phyloP scores from a whole-genome alignment of 2,797 vertebrate genomes.

The Pangasius larnaudii region DNA sequence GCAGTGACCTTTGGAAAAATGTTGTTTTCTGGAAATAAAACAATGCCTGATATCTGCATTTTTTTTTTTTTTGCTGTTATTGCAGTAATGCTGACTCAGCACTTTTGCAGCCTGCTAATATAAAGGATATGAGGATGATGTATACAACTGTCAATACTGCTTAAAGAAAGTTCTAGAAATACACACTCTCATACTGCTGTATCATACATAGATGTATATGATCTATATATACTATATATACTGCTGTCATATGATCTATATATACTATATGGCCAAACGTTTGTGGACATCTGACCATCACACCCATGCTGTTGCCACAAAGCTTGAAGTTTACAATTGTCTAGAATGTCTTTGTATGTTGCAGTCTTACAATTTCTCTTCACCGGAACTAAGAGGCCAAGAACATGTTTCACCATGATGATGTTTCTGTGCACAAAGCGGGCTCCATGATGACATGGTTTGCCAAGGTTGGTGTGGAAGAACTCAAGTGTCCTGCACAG shows the following conservation, averaged over 20 bases:
- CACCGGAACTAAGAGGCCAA: not conserved
- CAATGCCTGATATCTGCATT: not conserved
- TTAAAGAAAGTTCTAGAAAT: not conserved
- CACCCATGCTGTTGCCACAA: not conserved
- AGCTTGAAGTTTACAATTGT: not conserved
- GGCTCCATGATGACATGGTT: not conserved
- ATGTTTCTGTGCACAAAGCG: not conserved
- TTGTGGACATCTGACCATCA: not conserved
- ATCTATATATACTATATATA: not conserved
- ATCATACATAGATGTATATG: not conserved
- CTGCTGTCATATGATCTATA: not conserved
- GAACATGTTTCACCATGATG: not conserved
- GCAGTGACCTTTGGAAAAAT: constrained; percentile 35
- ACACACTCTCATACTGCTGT: not conserved
- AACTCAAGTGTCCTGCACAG: not conserved
- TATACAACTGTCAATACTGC: constrained; percentile 3
- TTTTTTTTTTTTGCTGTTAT: constrained; percentile 27
- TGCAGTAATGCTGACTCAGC: constrained; percentile 46
- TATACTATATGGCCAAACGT: not conserved
- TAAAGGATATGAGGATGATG: constrained; percentile 24
- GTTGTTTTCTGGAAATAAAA: constrained; percentile 25
- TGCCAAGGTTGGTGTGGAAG: not conserved
- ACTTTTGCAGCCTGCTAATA: constrained; percentile 37
- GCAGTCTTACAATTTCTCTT: not conserved
- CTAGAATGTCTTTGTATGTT: not conserved